These are phyloP conservation scores for Drosophila sucinea DNA, from an alignment of 1,140 invertebrate species.

Conservation along the genomic window DNA sequence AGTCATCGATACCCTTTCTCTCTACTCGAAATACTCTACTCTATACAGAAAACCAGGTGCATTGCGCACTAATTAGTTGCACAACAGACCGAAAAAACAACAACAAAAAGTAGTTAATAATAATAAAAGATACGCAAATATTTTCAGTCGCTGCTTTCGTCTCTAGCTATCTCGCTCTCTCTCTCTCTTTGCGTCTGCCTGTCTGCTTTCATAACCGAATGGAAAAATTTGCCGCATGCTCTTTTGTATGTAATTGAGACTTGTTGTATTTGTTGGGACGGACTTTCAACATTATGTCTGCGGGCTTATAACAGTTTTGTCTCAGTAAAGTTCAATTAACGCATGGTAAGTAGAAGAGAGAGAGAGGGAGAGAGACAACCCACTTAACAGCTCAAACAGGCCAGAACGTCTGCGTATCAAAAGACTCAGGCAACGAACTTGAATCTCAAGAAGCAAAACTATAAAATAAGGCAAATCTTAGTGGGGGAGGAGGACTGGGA, in stretches of 20 bases:
- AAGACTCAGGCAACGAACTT: conserved; percentile 81
- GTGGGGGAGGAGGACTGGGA: not conserved
- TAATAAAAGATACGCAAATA: conserved; percentile 80
- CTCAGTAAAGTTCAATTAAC: conserved; percentile 78
- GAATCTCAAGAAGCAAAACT: conserved; percentile 10
- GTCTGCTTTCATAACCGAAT: conserved; percentile 61
- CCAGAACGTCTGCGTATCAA: conserved; percentile 75
- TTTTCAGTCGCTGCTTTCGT: conserved; percentile 36
- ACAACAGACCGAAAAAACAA: conserved; percentile 74
- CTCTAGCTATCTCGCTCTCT: not conserved
- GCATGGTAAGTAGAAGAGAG: conserved; percentile 56
- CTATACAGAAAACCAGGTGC: conserved; percentile 56
- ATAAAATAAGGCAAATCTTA: not conserved
- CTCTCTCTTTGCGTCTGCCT: not conserved
- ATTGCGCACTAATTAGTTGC: conserved; percentile 79
- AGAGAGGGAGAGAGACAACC: conserved; percentile 6
- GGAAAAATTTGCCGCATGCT: conserved; percentile 36
- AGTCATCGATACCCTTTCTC: conserved; percentile 1
- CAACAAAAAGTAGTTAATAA: conserved; percentile 33
- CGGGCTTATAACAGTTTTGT: conserved; percentile 67
- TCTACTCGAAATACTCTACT: conserved; percentile 16
- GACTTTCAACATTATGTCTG: conserved; percentile 56
- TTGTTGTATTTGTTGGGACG: conserved; percentile 18
- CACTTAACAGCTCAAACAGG: conserved; percentile 78
- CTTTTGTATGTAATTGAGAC: conserved; percentile 50